phyloP scores from a whole-genome alignment of 2,113 vertebrate species.

The Anser cygnoides region DNA sequence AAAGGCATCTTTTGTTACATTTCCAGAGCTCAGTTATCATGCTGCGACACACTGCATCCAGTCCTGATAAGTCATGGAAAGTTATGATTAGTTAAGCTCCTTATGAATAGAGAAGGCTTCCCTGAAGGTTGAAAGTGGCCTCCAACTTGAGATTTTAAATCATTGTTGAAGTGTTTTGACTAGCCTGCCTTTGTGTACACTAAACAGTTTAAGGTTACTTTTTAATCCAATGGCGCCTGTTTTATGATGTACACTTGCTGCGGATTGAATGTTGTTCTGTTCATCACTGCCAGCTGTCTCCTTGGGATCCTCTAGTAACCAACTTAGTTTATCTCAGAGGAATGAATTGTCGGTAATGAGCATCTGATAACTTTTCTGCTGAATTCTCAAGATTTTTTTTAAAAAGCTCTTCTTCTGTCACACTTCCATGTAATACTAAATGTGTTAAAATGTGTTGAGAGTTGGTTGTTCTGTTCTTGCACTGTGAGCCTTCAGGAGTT shows the following conservation, averaged over 20 bases:
- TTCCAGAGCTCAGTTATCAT: slow-evolving; percentile 63
- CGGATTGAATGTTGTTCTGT: slow-evolving; percentile 41
- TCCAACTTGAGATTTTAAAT: slow-evolving; percentile 60
- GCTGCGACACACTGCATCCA: slow-evolving; percentile 61
- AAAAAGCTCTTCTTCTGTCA: not conserved
- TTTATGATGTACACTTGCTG: slow-evolving; percentile 35
- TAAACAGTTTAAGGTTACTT: slow-evolving; percentile 65
- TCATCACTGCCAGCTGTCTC: slow-evolving; percentile 55
- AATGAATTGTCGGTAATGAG: slow-evolving; percentile 37
- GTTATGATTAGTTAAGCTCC: slow-evolving; percentile 65
- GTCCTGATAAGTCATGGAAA: slow-evolving; percentile 68
- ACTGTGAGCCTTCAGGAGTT: slow-evolving; percentile 27
- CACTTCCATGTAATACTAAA: not conserved
- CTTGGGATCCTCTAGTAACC: slow-evolving; percentile 41
- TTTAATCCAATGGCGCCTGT: slow-evolving; percentile 36
- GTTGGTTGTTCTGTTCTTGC: not conserved
- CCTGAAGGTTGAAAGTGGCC: slow-evolving; percentile 42
- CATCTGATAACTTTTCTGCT: slow-evolving; percentile 45
- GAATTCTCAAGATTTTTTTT: slow-evolving; percentile 3
- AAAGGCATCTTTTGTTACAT: slow-evolving; percentile 69
- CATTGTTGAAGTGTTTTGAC: slow-evolving; percentile 56
- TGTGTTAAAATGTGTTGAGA: not conserved
- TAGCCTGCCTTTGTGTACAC: slow-evolving; percentile 54
- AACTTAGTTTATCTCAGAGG: slow-evolving; percentile 49
- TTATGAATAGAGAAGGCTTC: slow-evolving; percentile 56